phyloP scores from a whole-genome alignment of 2,888 invertebrate genomes.

The Clostera curtula region DNA sequence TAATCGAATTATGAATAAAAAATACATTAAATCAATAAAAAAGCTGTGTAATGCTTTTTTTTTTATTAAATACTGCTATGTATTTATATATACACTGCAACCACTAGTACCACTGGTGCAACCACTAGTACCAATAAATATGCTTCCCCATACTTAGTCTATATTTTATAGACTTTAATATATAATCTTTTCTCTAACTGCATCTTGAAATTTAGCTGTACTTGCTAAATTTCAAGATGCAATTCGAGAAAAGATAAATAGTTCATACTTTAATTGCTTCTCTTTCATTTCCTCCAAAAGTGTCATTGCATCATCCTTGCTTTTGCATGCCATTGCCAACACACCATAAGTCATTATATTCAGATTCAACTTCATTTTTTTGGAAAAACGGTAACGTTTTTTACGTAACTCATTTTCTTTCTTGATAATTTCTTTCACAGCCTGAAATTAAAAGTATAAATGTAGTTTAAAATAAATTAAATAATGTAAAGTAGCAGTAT shows the following conservation, averaged over 20 bases:
- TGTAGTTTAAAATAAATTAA: neutral
- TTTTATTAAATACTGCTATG: no score
- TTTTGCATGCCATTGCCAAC: slow-evolving; percentile 85
- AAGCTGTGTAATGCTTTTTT: no score
- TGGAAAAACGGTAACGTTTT: slow-evolving; percentile 44
- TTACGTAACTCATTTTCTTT: slow-evolving; percentile 54
- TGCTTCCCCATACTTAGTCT: no score
- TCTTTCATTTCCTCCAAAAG: slow-evolving; percentile 82
- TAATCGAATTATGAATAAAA: no score
- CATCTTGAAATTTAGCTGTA: no score
- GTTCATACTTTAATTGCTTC: slow-evolving; percentile 76
- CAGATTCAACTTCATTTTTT: slow-evolving; percentile 70
- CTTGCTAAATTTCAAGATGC: no score
- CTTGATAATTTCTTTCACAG: slow-evolving; percentile 72
- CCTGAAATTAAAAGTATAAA: slow-evolving; percentile 42
- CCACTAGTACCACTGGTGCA: no score
- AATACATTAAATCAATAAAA: no score
- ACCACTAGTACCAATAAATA: no score
- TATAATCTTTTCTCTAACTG: no score
- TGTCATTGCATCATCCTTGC: slow-evolving; percentile 75
- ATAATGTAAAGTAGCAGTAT: neutral
- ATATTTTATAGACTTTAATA: no score
- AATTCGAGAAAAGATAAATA: neutral
- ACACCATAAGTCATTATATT: slow-evolving; percentile 92
- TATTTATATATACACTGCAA: no score